phyloP scores from a whole-genome alignment of 2,888 invertebrate genomes.

The Drosophila kokeensis region DNA sequence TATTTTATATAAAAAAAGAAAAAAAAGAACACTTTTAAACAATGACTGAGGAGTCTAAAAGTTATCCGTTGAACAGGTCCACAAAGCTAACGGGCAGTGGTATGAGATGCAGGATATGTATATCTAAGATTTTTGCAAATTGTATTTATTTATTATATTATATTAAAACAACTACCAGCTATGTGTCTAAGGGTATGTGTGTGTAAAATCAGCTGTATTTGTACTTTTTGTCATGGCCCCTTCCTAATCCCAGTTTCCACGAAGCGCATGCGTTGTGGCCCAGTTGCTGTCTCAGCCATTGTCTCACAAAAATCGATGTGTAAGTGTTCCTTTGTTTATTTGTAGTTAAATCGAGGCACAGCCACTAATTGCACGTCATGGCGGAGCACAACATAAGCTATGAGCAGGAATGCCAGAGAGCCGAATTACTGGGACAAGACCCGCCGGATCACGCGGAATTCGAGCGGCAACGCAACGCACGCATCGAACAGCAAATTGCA shows the following conservation, averaged over 20 bases:
- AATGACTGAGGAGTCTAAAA: too few species aligned
- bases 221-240: neutral
- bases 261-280: constrained; percentile 56
- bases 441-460: constrained; percentile 89
- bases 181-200: neutral
- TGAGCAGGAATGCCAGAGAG: constrained; percentile 91
- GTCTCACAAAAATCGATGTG: constrained; percentile 65
- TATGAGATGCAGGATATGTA: constrained; percentile 94
- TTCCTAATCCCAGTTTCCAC: neutral
- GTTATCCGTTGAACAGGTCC: constrained; percentile 85
- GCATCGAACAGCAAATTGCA: constrained; percentile 79
- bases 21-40: too few species aligned
- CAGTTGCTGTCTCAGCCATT: constrained; percentile 32
- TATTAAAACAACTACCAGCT: constrained; percentile 17
- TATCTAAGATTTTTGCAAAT: neutral
- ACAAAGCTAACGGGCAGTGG: constrained; percentile 94
- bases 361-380: constrained; percentile 56
- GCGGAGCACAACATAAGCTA: constrained; percentile 87
- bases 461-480: constrained; percentile 86
- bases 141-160: too few species aligned
- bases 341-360: constrained; percentile 24
- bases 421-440: constrained; percentile 90
- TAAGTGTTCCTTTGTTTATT: neutral
- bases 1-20: too few species aligned
- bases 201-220: neutral